Percentiles rank a stretch among this genome's conserved stretches.
Conservation (phyloP, 2,888 invertebrate species). For the Dolomedes plantarius region DNA sequence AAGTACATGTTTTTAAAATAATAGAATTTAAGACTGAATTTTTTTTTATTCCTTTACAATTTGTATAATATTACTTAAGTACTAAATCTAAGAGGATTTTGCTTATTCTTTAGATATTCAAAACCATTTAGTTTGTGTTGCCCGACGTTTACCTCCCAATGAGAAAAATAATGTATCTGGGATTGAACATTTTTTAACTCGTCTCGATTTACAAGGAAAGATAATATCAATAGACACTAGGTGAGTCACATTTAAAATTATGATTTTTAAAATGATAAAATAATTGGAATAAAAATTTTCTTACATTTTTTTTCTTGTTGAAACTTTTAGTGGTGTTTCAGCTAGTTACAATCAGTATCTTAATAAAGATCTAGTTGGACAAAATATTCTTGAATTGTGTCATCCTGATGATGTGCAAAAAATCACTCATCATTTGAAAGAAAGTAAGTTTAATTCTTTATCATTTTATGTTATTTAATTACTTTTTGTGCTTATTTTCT, state of each 20-base stretch:
- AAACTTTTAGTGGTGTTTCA: conserved; percentile 66
- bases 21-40: too few species aligned
- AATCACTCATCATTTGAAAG: conserved; percentile 87
- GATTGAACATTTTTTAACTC: conserved; percentile 92
- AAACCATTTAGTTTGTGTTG: conserved; percentile 84
- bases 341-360: conserved; percentile 71
- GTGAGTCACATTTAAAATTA: conserved; percentile 20
- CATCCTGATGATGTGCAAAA: conserved; percentile 88
- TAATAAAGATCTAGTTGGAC: conserved; percentile 80
- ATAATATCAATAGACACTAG: conserved; percentile 83
- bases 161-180: conserved; percentile 79
- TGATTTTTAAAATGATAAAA: neutral
- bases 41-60: too few species aligned
- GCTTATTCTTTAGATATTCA: conserved; percentile 76
- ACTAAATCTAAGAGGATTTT: too few species aligned
- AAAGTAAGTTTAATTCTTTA: conserved; percentile 79
- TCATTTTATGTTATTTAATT: neutral
- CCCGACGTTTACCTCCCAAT: conserved; percentile 82
- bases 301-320: too few species aligned
- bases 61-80: too few species aligned
- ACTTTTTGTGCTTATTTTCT: too few species aligned
- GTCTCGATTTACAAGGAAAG: conserved; percentile 89
- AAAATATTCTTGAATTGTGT: conserved; percentile 89
- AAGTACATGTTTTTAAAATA: too few species aligned
- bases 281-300: too few species aligned